Conservation (phyloP, 2,113 vertebrate genomes). For the Mobula hypostoma region DNA sequence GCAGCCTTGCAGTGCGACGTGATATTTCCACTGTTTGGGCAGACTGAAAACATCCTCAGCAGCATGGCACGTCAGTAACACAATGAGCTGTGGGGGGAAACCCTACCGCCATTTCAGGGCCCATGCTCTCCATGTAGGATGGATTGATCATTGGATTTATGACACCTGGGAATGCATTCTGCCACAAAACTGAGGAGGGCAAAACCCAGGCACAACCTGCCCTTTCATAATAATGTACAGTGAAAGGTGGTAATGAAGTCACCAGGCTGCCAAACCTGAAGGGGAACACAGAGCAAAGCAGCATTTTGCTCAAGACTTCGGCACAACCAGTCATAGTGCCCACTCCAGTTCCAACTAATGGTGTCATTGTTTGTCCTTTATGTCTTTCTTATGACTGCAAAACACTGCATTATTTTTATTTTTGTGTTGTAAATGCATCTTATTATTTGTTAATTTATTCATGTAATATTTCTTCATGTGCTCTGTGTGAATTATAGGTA, state of each 20-base stretch:
- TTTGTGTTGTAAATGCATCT: no score
- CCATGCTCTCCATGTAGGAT: neutral
- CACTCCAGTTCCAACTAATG: no score
- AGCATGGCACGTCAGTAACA: constrained; percentile 13
- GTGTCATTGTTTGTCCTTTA: no score
- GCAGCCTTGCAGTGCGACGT: neutral
- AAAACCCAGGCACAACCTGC: neutral
- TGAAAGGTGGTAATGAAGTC: neutral
- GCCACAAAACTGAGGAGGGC: neutral
- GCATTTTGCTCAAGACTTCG: no score
- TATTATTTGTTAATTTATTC: no score
- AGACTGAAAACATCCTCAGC: neutral
- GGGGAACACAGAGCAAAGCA: neutral
- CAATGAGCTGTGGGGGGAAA: neutral
- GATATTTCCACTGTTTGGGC: constrained; percentile 11
- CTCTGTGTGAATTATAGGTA: no score
- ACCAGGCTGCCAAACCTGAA: neutral
- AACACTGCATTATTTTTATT: no score
- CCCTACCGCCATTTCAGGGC: neutral
- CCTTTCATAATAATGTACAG: neutral
- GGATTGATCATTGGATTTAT: neutral
- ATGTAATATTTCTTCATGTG: no score
- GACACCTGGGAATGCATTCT: neutral
- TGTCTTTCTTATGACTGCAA: no score
- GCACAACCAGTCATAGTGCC: no score